Conservation (phyloP, 2,888 invertebrate species). For the Azorinus chamasolen region DNA sequence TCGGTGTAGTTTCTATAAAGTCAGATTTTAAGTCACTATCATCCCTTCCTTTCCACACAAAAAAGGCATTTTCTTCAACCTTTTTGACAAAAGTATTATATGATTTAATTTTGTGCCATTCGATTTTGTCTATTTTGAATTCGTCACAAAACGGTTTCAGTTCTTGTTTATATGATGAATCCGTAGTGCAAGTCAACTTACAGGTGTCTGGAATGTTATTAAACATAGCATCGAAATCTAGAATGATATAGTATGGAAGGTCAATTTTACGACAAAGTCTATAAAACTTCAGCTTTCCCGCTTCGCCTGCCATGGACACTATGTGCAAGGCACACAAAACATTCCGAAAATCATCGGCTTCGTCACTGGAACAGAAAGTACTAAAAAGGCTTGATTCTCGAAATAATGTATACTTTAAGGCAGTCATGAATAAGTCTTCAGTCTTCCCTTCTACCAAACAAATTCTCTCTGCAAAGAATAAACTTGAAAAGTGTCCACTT, state of each 20-base stretch:
- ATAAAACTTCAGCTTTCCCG: not conserved
- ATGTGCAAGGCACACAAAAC: slow-evolving; percentile 12
- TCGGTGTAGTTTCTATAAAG: too few relatives aligned
- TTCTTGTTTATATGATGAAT: too few relatives aligned
- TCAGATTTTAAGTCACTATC: too few relatives aligned
- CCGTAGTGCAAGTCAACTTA: too few relatives aligned
- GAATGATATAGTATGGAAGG: slow-evolving; percentile 2
- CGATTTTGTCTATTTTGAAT: too few relatives aligned
- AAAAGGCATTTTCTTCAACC: not conserved
- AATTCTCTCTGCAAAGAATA: slow-evolving; percentile 7
- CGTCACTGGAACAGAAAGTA: not conserved
- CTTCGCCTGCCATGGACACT: not conserved
- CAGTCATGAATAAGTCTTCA: slow-evolving; percentile 5
- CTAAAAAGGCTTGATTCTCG: not conserved
- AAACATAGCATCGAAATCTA: slow-evolving; percentile 5
- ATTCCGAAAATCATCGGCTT: not conserved
- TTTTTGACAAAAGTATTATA: not conserved
- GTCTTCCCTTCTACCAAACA: slow-evolving; percentile 4
- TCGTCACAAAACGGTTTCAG: too few relatives aligned
- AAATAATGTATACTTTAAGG: not conserved
- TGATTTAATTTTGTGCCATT: not conserved
- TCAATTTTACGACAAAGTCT: slow-evolving; percentile 2
- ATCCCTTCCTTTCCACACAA: slow-evolving; percentile 1
- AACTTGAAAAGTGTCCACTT: slow-evolving; percentile 9
- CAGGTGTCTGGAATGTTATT: not conserved